Conservation (phyloP, 2,797 vertebrate species). For the Calcarius lapponicus region DNA sequence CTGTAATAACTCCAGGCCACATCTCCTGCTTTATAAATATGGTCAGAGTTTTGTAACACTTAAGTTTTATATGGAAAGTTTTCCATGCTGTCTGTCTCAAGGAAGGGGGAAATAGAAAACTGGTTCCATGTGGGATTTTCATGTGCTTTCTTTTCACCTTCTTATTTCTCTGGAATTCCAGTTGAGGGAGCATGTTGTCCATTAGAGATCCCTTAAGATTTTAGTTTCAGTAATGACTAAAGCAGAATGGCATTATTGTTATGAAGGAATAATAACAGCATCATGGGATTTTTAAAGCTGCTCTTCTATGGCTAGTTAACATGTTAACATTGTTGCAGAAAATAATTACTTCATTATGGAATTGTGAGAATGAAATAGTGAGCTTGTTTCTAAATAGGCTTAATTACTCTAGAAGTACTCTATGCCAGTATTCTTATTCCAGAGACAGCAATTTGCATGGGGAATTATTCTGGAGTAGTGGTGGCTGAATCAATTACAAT, state of each 20-base stretch:
- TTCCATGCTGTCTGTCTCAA: not conserved
- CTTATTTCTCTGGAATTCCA: not conserved
- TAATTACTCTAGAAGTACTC: not conserved
- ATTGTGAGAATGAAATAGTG: not conserved
- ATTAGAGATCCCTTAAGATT: not conserved
- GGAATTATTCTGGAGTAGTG: not conserved
- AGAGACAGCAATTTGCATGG: not conserved
- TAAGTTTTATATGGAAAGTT: not conserved
- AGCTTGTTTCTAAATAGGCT: not conserved
- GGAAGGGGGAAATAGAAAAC: not conserved
- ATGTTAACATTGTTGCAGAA: not conserved
- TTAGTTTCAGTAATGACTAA: not conserved
- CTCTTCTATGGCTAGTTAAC: not conserved
- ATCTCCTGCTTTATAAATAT: not conserved
- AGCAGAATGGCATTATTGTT: constrained; percentile 13
- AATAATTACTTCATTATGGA: constrained; percentile 8
- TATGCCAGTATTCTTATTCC: not conserved
- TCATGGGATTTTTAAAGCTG: constrained; percentile 18
- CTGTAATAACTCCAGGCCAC: not conserved
- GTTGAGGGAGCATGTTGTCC: constrained; percentile 6
- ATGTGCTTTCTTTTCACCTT: not conserved
- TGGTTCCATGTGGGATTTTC: not conserved
- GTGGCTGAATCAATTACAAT: not conserved
- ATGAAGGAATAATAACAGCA: not conserved
- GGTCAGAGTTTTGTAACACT: not conserved